Percentiles rank a stretch among this genome's conserved stretches.
Evolutionary conservation across 2,888 invertebrate species (phyloP).

Genomic region (Stenoptilia bipunctidactyla): DNA sequence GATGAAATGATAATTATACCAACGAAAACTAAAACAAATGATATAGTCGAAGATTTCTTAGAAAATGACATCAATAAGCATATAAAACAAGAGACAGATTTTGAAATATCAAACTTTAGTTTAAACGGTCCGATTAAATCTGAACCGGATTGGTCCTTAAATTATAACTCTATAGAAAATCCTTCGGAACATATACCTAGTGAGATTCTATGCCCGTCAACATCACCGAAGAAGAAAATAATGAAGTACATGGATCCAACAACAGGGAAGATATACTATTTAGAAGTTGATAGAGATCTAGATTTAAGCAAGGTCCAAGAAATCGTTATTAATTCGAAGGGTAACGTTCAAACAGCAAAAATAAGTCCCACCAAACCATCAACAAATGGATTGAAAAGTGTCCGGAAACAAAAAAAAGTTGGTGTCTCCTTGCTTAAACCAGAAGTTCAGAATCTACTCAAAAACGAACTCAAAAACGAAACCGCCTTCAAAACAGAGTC

Average conservation of each 20-base stretch:
- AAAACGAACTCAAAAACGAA: constrained; percentile 20
- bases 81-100: background rate
- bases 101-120: no score
- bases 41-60: background rate
- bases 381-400: constrained; percentile 37
- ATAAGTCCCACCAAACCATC: constrained; percentile 39
- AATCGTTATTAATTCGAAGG: constrained; percentile 43
- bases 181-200: constrained; percentile 23
- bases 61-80: background rate
- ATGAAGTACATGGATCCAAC: constrained; percentile 55
- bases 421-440: constrained; percentile 41
- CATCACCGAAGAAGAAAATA: constrained; percentile 39
- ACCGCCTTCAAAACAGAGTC: constrained; percentile 13
- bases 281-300: constrained; percentile 51
- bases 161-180: constrained; percentile 8
- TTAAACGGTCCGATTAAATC: background rate
- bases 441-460: constrained; percentile 36
- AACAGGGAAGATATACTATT: constrained; percentile 53
- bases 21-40: constrained; percentile 19
- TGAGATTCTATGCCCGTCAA: constrained; percentile 28
- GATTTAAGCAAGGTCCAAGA: constrained; percentile 54
- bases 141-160: constrained; percentile 9
- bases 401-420: constrained; percentile 29
- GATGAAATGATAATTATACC: constrained; percentile 58
- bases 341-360: constrained; percentile 35